Conservation (phyloP, 2,113 vertebrate genomes). For the Cyprichromis sp. region DNA sequence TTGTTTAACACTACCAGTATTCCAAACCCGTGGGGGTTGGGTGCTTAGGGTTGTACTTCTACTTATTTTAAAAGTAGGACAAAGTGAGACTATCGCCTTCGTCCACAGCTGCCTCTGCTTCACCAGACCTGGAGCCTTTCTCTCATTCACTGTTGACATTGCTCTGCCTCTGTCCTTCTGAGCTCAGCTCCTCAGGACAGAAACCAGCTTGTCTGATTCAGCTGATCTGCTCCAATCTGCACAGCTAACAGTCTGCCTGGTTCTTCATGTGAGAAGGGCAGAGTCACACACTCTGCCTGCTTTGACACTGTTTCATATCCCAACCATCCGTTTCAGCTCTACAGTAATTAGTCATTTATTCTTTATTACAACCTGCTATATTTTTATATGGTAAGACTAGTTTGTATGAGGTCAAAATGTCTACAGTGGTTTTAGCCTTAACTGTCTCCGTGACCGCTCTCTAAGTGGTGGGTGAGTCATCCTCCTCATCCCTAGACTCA, state of each 20-base stretch:
- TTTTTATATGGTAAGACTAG: neutral
- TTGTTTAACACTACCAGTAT: neutral
- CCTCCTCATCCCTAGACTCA: neutral
- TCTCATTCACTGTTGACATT: neutral
- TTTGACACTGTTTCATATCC: neutral
- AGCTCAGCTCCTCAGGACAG: neutral
- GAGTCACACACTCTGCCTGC: neutral
- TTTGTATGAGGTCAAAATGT: neutral
- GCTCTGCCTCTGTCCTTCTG: neutral
- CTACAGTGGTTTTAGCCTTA: neutral
- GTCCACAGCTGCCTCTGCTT: neutral
- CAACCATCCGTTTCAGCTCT: neutral
- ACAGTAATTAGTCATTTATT: neutral
- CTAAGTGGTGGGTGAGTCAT: neutral
- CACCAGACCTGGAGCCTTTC: neutral
- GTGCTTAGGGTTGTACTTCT: neutral
- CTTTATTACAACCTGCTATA: neutral
- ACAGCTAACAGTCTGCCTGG: neutral
- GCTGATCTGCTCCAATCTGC: neutral
- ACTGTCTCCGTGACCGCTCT: neutral
- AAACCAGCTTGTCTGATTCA: neutral
- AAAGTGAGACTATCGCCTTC: neutral
- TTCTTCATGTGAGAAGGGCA: neutral
- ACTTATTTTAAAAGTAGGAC: neutral
- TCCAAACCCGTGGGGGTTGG: neutral